Conservation (phyloP, 2,797 vertebrate genomes). For the Dryobates pubescens region DNA sequence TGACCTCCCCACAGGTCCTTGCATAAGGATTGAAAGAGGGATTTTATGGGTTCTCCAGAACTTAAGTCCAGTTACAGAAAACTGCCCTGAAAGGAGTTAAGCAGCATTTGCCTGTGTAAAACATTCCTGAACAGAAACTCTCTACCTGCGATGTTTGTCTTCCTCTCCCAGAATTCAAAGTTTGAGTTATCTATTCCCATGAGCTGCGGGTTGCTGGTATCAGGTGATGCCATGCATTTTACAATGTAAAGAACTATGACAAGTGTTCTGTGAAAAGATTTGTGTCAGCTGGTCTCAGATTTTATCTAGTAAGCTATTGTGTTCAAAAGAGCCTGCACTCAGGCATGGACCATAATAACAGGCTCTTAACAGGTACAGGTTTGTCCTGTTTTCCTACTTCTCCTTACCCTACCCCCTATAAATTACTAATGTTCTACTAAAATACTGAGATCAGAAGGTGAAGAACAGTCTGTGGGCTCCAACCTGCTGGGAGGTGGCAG, state of each 20-base stretch:
- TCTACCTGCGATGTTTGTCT: background rate
- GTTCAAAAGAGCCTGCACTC: background rate
- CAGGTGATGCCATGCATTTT: background rate
- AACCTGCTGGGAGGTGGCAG: background rate
- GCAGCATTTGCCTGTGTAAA: background rate
- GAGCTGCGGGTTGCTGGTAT: background rate
- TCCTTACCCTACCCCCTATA: background rate
- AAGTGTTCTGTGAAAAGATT: background rate
- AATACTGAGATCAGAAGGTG: background rate
- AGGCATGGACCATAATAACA: background rate
- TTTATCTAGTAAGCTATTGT: conserved; percentile 27
- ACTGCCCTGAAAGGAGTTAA: background rate
- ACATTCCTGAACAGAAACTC: background rate
- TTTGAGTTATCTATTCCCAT: background rate
- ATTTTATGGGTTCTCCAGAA: background rate
- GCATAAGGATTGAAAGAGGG: background rate
- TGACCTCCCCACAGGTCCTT: background rate
- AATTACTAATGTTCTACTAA: conserved; percentile 1
- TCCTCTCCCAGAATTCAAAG: background rate
- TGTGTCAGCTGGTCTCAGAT: conserved; percentile 16
- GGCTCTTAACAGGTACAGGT: conserved; percentile 22
- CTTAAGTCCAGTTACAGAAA: background rate
- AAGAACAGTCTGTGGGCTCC: background rate
- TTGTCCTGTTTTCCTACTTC: conserved; percentile 62
- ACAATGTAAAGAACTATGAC: background rate